Conservation (phyloP, 2,113 vertebrate species). For the Oncorhynchus masou region DNA sequence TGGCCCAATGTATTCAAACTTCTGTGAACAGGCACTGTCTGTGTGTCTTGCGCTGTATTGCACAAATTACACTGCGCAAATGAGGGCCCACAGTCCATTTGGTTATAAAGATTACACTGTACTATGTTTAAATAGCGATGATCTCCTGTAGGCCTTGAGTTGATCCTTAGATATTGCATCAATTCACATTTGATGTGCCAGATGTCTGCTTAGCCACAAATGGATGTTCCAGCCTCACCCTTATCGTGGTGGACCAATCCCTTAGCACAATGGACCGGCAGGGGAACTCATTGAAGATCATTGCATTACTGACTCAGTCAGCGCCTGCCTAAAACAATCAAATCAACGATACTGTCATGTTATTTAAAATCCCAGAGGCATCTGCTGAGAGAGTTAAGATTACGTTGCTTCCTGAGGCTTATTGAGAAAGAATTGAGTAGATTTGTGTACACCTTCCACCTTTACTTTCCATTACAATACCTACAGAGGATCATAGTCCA, state of each 20-base stretch:
- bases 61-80: too few relatives aligned
- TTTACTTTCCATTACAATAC: neutral
- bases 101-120: too few relatives aligned
- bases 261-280: neutral
- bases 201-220: neutral
- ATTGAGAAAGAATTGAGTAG: neutral
- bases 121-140: too few relatives aligned
- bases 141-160: neutral
- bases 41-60: too few relatives aligned
- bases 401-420: neutral
- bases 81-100: too few relatives aligned
- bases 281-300: neutral
- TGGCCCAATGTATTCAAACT: too few relatives aligned
- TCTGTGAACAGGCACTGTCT: too few relatives aligned
- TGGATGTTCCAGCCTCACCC: neutral
- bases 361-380: neutral
- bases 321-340: neutral
- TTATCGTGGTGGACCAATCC: neutral
- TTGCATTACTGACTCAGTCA: neutral
- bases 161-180: neutral
- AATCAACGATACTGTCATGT: neutral
- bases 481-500: constrained; percentile 3
- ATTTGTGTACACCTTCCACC: neutral
- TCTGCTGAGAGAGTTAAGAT: constrained; percentile 2
- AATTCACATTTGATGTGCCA: neutral